Evolutionary conservation across 2,888 invertebrate genomes (phyloP).

Genomic region (Drosophila ustulata): DNA sequence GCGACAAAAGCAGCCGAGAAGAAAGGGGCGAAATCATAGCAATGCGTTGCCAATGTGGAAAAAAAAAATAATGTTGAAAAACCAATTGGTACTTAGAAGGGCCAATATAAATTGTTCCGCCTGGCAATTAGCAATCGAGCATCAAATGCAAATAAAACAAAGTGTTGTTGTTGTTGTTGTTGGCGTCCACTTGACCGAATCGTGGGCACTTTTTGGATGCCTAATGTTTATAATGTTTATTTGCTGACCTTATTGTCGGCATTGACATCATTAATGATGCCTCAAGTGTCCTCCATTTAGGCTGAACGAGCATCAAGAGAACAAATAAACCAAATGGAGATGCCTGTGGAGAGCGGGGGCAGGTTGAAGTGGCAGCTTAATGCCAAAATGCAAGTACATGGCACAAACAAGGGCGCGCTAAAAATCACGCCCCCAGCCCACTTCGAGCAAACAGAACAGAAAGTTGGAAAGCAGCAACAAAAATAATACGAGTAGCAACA

Average conservation of each 20-base stretch:
- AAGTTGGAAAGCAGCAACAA: slow-evolving; percentile 1
- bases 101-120: slow-evolving; percentile 35
- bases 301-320: slow-evolving; percentile 49
- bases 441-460: slow-evolving; percentile 11
- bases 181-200: slow-evolving; percentile 30
- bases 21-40: slow-evolving; percentile 22
- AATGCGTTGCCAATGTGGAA: slow-evolving; percentile 23
- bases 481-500: slow-evolving; percentile 23
- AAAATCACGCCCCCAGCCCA: slow-evolving; percentile 54
- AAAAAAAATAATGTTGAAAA: slow-evolving; percentile 21
- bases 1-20: slow-evolving; percentile 9
- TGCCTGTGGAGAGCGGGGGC: slow-evolving; percentile 10
- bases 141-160: slow-evolving; percentile 51
- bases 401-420: slow-evolving; percentile 43
- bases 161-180: neutral
- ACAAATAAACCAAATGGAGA: slow-evolving; percentile 63
- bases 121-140: slow-evolving; percentile 57
- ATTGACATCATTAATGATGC: slow-evolving; percentile 80
- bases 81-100: slow-evolving; percentile 33
- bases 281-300: slow-evolving; percentile 78
- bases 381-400: slow-evolving; percentile 43
- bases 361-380: slow-evolving; percentile 34
- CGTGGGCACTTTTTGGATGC: slow-evolving; percentile 37
- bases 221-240: slow-evolving; percentile 64
- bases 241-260: slow-evolving; percentile 68